Conservation (phyloP, 2,113 vertebrate genomes). For the Aleadryas rufinucha region DNA sequence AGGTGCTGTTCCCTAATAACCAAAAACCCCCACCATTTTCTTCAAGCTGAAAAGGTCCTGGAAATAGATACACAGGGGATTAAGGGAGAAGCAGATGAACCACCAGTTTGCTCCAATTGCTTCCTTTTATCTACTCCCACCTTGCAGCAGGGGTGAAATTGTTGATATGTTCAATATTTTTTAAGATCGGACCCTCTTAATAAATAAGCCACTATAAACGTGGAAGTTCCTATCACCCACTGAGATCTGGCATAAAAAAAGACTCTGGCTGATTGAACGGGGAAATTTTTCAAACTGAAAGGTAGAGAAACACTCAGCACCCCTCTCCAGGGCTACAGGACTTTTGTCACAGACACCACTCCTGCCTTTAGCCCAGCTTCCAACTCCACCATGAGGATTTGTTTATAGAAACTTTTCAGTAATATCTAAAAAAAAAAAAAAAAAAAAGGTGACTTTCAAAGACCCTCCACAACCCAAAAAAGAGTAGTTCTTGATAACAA, state of each 20-base stretch:
- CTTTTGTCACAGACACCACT: neutral
- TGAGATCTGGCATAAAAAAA: neutral
- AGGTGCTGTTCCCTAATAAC: neutral
- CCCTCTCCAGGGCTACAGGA: neutral
- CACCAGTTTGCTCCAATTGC: neutral
- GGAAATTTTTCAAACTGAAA: neutral
- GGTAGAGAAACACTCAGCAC: neutral
- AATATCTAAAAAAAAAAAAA: neutral
- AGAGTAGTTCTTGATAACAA: neutral
- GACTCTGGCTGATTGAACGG: neutral
- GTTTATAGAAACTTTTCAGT: neutral
- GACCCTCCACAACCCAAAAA: neutral
- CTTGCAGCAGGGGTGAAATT: accelerated
- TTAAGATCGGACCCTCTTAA: neutral
- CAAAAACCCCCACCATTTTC: neutral
- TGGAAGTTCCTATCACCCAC: neutral
- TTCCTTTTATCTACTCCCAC: neutral
- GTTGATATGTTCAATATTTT: neutral
- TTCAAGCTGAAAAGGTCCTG: neutral
- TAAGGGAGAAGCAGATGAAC: neutral
- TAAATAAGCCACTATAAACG: neutral
- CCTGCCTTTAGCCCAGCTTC: neutral
- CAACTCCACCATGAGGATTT: neutral
- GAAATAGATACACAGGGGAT: neutral
- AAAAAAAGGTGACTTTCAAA: neutral